Conservation (phyloP, 2,113 vertebrate genomes). For the Eolophus roseicapilla region DNA sequence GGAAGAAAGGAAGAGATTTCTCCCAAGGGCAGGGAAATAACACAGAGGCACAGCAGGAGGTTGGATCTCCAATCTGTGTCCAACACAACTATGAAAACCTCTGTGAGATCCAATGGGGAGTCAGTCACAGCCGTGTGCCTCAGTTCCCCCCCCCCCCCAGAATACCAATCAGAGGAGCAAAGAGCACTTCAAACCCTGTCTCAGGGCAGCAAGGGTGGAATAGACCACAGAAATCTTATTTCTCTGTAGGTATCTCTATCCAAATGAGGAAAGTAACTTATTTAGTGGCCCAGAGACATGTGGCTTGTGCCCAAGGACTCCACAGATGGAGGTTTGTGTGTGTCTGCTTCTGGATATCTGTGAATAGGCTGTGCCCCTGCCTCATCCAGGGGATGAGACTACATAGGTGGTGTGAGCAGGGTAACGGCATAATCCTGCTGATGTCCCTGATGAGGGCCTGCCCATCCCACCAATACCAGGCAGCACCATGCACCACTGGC, state of each 20-base stretch:
- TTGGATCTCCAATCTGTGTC: not conserved
- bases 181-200: not conserved
- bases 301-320: accelerated
- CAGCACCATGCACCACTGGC: accelerated
- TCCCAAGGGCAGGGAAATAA: not conserved
- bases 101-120: not conserved
- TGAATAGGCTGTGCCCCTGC: not conserved
- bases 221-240: not conserved
- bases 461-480: no score
- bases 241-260: not conserved
- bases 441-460: no score
- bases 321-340: not conserved
- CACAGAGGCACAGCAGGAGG: not conserved
- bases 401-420: accelerated
- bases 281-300: not conserved
- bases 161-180: not conserved
- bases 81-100: not conserved
- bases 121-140: not conserved
- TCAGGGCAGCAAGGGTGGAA: not conserved
- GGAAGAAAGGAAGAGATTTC: not conserved
- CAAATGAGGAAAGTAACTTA: not conserved
- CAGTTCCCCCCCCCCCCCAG: not conserved
- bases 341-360: not conserved
- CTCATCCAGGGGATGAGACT: not conserved
- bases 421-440: accelerated